Evolutionary conservation across 2,888 invertebrate species (phyloP).

Genomic region (Eretmocerus hayati): DNA sequence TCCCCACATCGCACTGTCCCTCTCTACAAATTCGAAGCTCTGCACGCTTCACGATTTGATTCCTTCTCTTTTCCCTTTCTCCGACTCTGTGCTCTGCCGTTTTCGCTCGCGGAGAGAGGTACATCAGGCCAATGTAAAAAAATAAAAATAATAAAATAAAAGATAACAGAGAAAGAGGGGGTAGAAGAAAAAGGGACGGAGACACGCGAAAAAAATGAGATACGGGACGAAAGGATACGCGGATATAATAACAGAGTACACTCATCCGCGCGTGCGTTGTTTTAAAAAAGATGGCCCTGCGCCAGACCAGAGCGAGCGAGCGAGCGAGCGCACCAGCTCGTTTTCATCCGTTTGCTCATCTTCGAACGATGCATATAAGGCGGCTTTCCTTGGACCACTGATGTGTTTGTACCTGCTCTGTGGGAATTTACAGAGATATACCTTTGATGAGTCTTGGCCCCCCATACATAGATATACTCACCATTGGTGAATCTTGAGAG

Average conservation of each 20-base stretch:
- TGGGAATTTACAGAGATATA: too few relatives aligned
- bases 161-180: background rate
- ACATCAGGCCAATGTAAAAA: background rate
- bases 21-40: too few relatives aligned
- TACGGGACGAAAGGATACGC: slow-evolving; percentile 27
- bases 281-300: too few relatives aligned
- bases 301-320: too few relatives aligned
- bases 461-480: too few relatives aligned
- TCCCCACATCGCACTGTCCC: too few relatives aligned
- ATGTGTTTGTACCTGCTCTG: too few relatives aligned
- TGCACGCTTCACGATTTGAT: slow-evolving; percentile 24
- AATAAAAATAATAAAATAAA: background rate
- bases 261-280: slow-evolving; percentile 26
- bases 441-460: too few relatives aligned
- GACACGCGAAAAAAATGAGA: slow-evolving; percentile 19
- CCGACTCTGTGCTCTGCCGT: slow-evolving; percentile 1
- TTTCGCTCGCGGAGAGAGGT: background rate
- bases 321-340: slow-evolving; percentile 15
- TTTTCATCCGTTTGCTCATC: background rate
- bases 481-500: too few relatives aligned
- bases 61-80: slow-evolving; percentile 22
- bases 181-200: slow-evolving; percentile 5
- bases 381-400: too few relatives aligned
- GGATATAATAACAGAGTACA: slow-evolving; percentile 45
- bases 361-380: background rate